A percentile compares a stretch with the other conserved stretches of the same genome.
These are phyloP conservation scores for Ichneumoninae sp. DNA, from an alignment of 2,888 invertebrate species.

Conservation along the genomic window DNA sequence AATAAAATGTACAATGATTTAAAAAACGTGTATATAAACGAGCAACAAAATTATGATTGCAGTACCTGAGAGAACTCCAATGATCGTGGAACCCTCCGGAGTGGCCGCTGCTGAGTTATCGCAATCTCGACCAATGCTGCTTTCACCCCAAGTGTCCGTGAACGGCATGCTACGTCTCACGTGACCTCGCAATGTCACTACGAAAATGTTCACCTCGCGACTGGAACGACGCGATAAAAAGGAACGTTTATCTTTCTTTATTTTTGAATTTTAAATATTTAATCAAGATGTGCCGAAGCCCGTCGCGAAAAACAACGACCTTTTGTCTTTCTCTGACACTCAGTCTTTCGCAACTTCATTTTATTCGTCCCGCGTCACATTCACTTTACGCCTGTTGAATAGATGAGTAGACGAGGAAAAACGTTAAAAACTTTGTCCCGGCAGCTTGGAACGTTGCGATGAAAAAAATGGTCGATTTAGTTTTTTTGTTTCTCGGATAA, in stretches of 20 bases:
- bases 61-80: constrained; percentile 48
- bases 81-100: constrained; percentile 22
- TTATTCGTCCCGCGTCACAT: constrained; percentile 57
- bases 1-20: neutral
- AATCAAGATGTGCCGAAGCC: constrained; percentile 38
- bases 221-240: neutral
- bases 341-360: constrained; percentile 64
- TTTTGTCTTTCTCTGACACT: constrained; percentile 52
- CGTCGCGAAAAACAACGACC: constrained; percentile 28
- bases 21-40: neutral
- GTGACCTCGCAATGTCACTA: constrained; percentile 11
- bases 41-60: constrained; percentile 12
- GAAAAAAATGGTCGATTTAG: constrained; percentile 23
- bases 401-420: neutral
- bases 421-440: constrained; percentile 6
- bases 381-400: constrained; percentile 47
- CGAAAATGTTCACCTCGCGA: constrained; percentile 27
- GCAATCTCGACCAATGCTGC: constrained; percentile 15
- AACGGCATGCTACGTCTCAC: constrained; percentile 30
- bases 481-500: neutral
- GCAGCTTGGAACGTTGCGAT: constrained; percentile 9
- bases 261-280: constrained; percentile 9
- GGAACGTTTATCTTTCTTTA: constrained; percentile 10
- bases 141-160: constrained; percentile 15
- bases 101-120: constrained; percentile 22